phyloP scores from a whole-genome alignment of 2,888 invertebrate species.

The Chrysolina haemoptera region DNA sequence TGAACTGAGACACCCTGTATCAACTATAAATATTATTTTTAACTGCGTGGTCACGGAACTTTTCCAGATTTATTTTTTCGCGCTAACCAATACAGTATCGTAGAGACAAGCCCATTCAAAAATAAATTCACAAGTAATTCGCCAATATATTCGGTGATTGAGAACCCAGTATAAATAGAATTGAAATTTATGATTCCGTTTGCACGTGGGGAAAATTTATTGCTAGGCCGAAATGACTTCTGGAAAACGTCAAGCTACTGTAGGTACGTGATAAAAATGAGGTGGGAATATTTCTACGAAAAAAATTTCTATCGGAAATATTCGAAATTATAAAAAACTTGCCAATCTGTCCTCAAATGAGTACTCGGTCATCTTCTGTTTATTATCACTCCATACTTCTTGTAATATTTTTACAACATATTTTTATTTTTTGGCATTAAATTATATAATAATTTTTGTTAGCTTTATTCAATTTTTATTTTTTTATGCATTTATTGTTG shows the following conservation, averaged over 20 bases:
- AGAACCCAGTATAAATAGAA: slow-evolving; percentile 20
- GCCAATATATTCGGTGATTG: slow-evolving; percentile 20
- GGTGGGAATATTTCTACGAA: too few species aligned
- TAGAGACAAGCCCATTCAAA: slow-evolving; percentile 4
- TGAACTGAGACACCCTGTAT: neutral
- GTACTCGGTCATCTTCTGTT: too few species aligned
- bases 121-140: slow-evolving; percentile 15
- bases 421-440: too few species aligned
- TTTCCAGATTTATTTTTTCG: slow-evolving; percentile 9
- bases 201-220: slow-evolving; percentile 17
- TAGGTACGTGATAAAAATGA: neutral
- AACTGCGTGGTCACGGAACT: neutral
- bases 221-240: neutral
- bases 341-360: too few species aligned
- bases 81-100: neutral
- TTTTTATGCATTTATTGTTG: too few species aligned
- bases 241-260: neutral
- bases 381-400: too few species aligned
- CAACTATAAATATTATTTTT: neutral
- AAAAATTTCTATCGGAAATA: too few species aligned
- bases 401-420: too few species aligned
- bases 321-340: too few species aligned
- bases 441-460: too few species aligned
- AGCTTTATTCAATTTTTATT: too few species aligned
- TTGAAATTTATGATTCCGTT: neutral